Conservation (phyloP, 2,113 vertebrate species). For the Antennarius striatus region DNA sequence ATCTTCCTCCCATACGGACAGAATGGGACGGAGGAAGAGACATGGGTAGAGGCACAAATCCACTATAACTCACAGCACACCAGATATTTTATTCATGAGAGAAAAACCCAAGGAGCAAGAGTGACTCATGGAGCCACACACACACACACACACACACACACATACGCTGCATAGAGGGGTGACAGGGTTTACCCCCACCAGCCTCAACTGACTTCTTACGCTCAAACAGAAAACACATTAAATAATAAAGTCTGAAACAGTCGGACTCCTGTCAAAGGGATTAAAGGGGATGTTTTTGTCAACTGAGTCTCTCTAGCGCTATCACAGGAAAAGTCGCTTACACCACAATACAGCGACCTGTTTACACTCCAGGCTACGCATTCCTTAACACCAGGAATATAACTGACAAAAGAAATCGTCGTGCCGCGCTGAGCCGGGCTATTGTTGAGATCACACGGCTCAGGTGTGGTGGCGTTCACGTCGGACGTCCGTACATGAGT, state of each 20-base stretch:
- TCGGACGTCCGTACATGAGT: background rate
- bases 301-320: conserved; percentile 6
- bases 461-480: conserved; percentile 24
- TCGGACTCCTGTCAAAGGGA: conserved; percentile 28
- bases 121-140: conserved; percentile 65
- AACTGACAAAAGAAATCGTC: conserved; percentile 36
- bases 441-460: conserved; percentile 11
- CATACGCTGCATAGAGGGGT: conserved; percentile 25
- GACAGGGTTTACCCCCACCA: conserved; percentile 59
- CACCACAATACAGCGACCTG: conserved; percentile 39
- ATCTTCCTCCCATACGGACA: conserved; percentile 16
- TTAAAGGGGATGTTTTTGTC: conserved; percentile 25
- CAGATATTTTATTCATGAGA: conserved; percentile 78
- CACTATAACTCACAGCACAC: conserved; percentile 57
- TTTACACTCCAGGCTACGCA: conserved; percentile 53
- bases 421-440: conserved; percentile 2
- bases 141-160: conserved; percentile 36
- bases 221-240: conserved; percentile 43
- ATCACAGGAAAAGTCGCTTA: conserved; percentile 35
- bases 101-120: conserved; percentile 58
- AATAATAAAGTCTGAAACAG: conserved; percentile 52
- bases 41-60: conserved; percentile 34
- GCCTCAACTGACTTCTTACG: conserved; percentile 31
- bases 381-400: conserved; percentile 55
- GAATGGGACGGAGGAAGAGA: conserved; percentile 20